These are phyloP conservation scores for Python bivittatus DNA, from an alignment of 2,113 vertebrate genomes.

Conservation along the genomic window DNA sequence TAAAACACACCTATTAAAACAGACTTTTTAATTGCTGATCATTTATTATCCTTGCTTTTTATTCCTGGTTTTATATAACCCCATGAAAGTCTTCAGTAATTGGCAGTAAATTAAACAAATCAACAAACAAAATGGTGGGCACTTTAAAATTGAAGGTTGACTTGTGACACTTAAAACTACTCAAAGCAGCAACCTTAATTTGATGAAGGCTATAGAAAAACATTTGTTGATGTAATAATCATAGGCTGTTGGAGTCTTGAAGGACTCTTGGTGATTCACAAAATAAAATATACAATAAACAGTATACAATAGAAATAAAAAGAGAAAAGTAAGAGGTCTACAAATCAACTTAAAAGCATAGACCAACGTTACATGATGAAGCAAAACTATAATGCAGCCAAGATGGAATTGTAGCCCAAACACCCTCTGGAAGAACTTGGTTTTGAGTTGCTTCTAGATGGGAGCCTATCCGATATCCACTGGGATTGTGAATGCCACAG, in stretches of 20 bases:
- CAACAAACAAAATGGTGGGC: too few species aligned
- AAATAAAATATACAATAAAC: too few species aligned
- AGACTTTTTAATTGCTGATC: background rate
- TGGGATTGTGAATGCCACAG: background rate
- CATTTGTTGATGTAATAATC: too few species aligned
- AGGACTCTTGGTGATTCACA: too few species aligned
- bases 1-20: background rate
- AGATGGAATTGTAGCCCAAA: background rate
- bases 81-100: too few species aligned
- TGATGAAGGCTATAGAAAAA: too few species aligned
- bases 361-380: background rate
- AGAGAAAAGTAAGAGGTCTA: background rate
- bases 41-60: background rate
- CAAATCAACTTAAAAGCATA: background rate
- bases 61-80: background rate
- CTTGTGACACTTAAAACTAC: too few species aligned
- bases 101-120: too few species aligned
- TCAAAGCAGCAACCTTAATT: too few species aligned
- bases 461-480: background rate
- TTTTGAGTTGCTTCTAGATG: background rate
- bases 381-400: background rate
- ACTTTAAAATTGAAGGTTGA: too few species aligned
- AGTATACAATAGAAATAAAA: background rate
- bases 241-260: too few species aligned
- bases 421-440: background rate